Conservation (phyloP, 2,888 invertebrate genomes). For the Lithosia quadra region DNA sequence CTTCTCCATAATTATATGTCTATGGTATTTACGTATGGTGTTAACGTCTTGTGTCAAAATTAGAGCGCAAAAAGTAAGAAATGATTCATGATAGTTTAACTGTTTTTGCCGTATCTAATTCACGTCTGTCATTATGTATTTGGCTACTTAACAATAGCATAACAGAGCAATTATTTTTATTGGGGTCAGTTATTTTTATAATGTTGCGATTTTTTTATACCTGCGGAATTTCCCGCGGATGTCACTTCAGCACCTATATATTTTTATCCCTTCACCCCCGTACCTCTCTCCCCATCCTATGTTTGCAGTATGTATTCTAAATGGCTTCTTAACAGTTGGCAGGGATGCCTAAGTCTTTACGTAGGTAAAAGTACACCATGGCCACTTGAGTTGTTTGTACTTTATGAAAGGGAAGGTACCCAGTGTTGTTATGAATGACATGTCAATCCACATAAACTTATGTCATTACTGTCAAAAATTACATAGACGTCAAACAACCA, state of each 20-base stretch:
- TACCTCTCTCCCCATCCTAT: too few relatives aligned
- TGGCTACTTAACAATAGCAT: neutral
- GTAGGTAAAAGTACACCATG: neutral
- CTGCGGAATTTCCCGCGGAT: too few relatives aligned
- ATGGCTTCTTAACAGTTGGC: too few relatives aligned
- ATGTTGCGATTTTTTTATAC: neutral
- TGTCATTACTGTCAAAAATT: slow-evolving; percentile 10
- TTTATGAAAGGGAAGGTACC: too few relatives aligned
- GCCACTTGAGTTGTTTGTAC: too few relatives aligned
- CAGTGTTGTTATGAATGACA: too few relatives aligned
- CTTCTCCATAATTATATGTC: too few relatives aligned
- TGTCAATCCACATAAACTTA: neutral
- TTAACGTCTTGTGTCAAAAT: neutral
- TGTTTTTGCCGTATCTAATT: neutral
- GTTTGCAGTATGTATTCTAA: too few relatives aligned
- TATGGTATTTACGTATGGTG: neutral
- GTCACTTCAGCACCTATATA: too few relatives aligned
- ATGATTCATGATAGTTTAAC: neutral
- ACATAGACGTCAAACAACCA: neutral
- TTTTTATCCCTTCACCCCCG: too few relatives aligned
- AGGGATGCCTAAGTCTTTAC: too few relatives aligned
- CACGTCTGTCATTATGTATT: neutral
- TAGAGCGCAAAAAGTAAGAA: neutral
- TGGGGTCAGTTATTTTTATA: neutral
- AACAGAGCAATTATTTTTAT: neutral